Evolutionary conservation across 2,888 invertebrate genomes (phyloP), one percentile per base, ranked within the genome.

Genomic region (Caenorhabditis parvicauda): DNA sequence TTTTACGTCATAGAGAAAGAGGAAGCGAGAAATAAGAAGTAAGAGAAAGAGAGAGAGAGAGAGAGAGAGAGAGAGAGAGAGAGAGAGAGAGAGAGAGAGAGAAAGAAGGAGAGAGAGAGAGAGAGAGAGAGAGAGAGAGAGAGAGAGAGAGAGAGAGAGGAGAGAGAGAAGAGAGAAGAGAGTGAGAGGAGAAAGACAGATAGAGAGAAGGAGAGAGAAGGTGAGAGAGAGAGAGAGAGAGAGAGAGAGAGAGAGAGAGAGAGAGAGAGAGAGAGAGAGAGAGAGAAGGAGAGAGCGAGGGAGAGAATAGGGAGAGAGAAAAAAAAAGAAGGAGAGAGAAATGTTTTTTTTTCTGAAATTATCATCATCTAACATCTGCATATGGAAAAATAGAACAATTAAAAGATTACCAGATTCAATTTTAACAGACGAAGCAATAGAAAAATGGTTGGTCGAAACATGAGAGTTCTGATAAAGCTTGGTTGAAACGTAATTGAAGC

Each of bases 51-150:
- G 19, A 24, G 6, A 2, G 38, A 17, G 37, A 49, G 39, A 49
- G 25, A 49, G 38, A 21, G 49, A 43, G 43, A 43, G 43, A 43
- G 48, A n/a, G 22, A 39, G 35, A 46, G n/a, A 32, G 21, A 27
- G 19, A 46, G 6, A 32, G 21, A 28, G 19, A 24, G 6, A 2
- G 38, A 17, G 37, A 49, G 39, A 49, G 25, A 49, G 38, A 21
- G 49, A 43, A 24, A 43, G 43, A 43, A 35, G 37, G 21, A n/a
- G 22, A 39, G 35, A 46, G n/a, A 32, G 21, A 27, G 19, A 46
- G 6, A 32, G 21, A 28, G 19, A 24, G 6, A 2, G 38, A 17
- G 37, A 49, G 39, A 49, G 25, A 49, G 38, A 21, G 49, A 43
- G 43, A 43, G 43, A 43, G 48, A n/a, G n/a, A n/a, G n/a, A n/a